Percentiles rank a stretch among this genome's conserved stretches.
Conservation (phyloP, 2,888 invertebrate genomes). For the Trisateles emortualis region DNA sequence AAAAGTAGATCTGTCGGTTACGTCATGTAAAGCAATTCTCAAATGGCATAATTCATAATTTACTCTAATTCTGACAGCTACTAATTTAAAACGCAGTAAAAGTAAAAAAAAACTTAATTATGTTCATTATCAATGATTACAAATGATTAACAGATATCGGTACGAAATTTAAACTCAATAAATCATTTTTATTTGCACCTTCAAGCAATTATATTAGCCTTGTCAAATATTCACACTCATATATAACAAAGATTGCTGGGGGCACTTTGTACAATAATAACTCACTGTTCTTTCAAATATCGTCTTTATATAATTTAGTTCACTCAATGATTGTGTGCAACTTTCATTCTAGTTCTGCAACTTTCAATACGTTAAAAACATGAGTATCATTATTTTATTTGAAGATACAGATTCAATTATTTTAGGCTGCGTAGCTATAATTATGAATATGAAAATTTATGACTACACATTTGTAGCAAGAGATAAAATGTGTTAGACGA, state of each 20-base stretch:
- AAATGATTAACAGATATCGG: constrained; percentile 17
- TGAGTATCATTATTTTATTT: background rate
- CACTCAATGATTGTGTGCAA: constrained; percentile 5
- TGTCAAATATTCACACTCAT: constrained; percentile 20
- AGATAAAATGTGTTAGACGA: no score
- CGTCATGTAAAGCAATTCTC: background rate
- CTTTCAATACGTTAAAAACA: constrained; percentile 3
- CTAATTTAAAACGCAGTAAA: constrained; percentile 3
- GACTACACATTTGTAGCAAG: no score
- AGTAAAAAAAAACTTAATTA: constrained; percentile 7
- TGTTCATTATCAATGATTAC: constrained; percentile 14
- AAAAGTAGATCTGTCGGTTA: no score
- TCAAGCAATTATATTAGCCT: constrained; percentile 24
- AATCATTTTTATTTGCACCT: constrained; percentile 41
- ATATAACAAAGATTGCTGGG: constrained; percentile 20
- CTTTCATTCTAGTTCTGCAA: constrained; percentile 13
- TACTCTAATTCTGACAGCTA: constrained; percentile 7
- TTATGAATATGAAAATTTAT: no score
- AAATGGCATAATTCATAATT: background rate
- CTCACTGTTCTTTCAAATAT: constrained; percentile 21
- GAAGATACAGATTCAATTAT: background rate
- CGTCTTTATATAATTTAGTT: constrained; percentile 14
- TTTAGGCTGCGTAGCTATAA: background rate
- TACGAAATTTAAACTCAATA: constrained; percentile 23
- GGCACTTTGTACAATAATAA: constrained; percentile 34